Percentiles rank a stretch among this genome's conserved stretches.
phyloP scores from a whole-genome alignment of 2,888 invertebrate species.

The Agonum fuliginosum region DNA sequence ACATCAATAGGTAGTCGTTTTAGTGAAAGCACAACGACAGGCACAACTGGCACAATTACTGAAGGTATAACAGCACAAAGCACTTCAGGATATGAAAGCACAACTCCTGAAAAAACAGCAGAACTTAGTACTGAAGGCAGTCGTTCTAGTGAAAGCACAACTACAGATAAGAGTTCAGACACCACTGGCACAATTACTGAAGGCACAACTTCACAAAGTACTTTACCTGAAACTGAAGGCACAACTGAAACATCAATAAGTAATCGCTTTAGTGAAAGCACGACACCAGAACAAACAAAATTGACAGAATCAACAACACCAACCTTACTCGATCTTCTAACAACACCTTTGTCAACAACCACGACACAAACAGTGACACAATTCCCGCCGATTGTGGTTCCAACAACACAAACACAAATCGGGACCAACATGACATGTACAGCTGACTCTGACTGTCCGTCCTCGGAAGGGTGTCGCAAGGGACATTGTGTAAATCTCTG shows the following conservation, averaged over 20 bases:
- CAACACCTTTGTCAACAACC: neutral
- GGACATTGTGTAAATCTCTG: constrained; percentile 81
- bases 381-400: constrained; percentile 7
- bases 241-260: constrained; percentile 23
- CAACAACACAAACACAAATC: constrained; percentile 43
- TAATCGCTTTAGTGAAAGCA: constrained; percentile 23
- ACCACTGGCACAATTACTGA: too few species aligned
- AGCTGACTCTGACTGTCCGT: constrained; percentile 78
- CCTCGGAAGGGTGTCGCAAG: constrained; percentile 78
- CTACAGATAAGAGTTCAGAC: too few species aligned
- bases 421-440: constrained; percentile 75
- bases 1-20: too few species aligned
- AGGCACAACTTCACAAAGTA: too few species aligned
- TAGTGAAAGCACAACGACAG: constrained; percentile 9
- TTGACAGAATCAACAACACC: constrained; percentile 21
- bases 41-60: constrained; percentile 10
- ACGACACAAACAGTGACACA: constrained; percentile 5
- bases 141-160: too few species aligned
- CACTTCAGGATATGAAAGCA: constrained; percentile 16
- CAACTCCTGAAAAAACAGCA: neutral
- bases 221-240: constrained; percentile 33
- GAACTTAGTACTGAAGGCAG: neutral
- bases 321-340: neutral
- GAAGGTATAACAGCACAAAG: constrained; percentile 7
- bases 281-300: constrained; percentile 14